Evolutionary conservation across 2,797 vertebrate species (phyloP), one percentile per base, ranked within the genome.

Genomic region (Sebastolobus alascanus): DNA sequence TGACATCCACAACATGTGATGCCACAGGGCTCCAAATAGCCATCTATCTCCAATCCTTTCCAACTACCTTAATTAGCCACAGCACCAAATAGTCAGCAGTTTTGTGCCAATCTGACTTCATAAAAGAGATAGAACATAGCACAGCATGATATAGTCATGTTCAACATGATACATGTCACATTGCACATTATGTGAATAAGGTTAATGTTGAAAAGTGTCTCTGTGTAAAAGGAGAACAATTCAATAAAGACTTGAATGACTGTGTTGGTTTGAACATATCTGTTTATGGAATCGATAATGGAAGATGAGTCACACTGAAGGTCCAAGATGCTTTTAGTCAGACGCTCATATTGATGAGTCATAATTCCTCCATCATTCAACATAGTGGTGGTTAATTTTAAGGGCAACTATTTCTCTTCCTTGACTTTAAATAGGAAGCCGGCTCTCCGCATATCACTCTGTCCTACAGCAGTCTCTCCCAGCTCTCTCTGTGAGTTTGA

Each of bases 401-500:
- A 78, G 72, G 35, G 50, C 50, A 35, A 29, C n/a, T 29, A 43
- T 75, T 86, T 76, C 78, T 81, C 74, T 77, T 56, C 55, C 20
- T 14, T 35, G 43, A 76, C 68, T 85, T 77, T 69, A 79, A 75
- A 85, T 68, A 75, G 61, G 67, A 78, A 72, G 59, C 58, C 5
- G 1, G 59, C 71, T 84, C 33, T 55, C 75, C 66, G 50, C 85
- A 58, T 65, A 77, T 85, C 75, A 66, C 60, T 83, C 66, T 75
- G 64, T 84, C 77, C 86, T 68, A 76, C 80, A 87, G 82, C 71
- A 27, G 55, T 86, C 87, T 85, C 75, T 25, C 69, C 71, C 73
- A 74, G 86, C 73, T 76, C 77, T 80, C 80, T 79, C 89, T 89
- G 86, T 87, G 78, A 87, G 82, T 88, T 66, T 90, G 87, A 93